A percentile compares a stretch with the other conserved stretches of the same genome.
These are phyloP conservation scores for Octopus sinensis DNA, from an alignment of 1,140 invertebrate species.

Conservation along the genomic window DNA sequence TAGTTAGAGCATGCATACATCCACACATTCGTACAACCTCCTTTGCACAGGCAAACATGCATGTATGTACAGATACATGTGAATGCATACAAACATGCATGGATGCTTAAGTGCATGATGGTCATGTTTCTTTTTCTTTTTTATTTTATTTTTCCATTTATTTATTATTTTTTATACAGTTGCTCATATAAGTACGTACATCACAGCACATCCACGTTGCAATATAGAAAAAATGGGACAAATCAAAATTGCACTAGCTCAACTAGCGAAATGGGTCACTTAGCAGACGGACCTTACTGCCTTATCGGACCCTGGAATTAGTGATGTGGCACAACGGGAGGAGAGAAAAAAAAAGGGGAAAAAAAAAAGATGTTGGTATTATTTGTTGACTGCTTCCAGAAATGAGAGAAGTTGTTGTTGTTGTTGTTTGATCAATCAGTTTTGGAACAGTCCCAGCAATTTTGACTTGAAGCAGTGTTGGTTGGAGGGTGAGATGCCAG, in stretches of 20 bases:
- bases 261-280: not conserved
- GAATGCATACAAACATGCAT: too few species aligned
- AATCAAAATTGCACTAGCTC: slow-evolving; percentile 11
- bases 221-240: slow-evolving; percentile 7
- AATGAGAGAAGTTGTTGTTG: not conserved
- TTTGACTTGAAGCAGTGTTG: not conserved
- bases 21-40: too few species aligned
- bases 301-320: not conserved
- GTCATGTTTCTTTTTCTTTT: too few species aligned
- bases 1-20: not conserved
- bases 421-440: not conserved
- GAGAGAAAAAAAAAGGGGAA: not conserved
- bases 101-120: too few species aligned
- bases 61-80: not conserved
- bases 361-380: too few species aligned
- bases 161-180: not conserved
- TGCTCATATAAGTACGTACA: slow-evolving; percentile 1
- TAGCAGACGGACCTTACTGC: not conserved
- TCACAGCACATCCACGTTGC: slow-evolving; percentile 6
- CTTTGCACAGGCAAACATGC: not conserved
- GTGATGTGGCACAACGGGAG: not conserved
- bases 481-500: not conserved
- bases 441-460: not conserved
- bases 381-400: not conserved
- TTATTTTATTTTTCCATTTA: too few species aligned